phyloP scores from a whole-genome alignment of 2,113 vertebrate genomes.

The Microcebus jonahi region DNA sequence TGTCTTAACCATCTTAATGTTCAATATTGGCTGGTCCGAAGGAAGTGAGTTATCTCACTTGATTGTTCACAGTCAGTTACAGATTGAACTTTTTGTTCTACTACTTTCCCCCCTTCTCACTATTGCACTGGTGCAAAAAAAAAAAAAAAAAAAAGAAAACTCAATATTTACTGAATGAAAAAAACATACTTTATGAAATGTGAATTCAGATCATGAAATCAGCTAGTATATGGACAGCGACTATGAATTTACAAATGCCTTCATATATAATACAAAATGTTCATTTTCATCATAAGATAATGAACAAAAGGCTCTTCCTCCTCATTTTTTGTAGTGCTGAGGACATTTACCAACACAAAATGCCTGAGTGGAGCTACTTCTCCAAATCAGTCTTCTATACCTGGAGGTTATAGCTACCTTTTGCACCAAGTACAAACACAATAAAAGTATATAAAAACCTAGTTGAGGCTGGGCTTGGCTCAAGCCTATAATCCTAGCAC shows the following conservation, averaged over 20 bases:
- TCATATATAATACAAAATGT: not conserved
- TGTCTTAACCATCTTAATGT: not conserved
- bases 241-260: not conserved
- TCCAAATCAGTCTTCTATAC: not conserved
- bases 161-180: not conserved
- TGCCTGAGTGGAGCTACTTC: not conserved
- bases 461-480: too few relatives aligned
- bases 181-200: not conserved
- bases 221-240: not conserved
- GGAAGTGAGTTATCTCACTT: too few relatives aligned
- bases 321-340: not conserved
- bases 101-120: too few relatives aligned
- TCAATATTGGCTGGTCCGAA: not conserved
- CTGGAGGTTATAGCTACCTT: not conserved
- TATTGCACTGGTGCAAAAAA: too few relatives aligned
- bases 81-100: too few relatives aligned
- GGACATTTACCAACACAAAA: constrained; percentile 45
- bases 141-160: too few relatives aligned
- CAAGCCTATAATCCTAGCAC: too few relatives aligned
- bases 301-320: constrained; percentile 11
- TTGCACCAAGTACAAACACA: not conserved
- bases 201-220: not conserved
- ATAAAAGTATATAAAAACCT: constrained; percentile 15
- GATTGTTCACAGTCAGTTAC: too few relatives aligned
- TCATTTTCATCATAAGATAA: not conserved